Percentiles rank a stretch among this genome's conserved stretches.
These are phyloP conservation scores for Limosa lapponica DNA, from an alignment of 2,797 vertebrate genomes.

Conservation along the genomic window DNA sequence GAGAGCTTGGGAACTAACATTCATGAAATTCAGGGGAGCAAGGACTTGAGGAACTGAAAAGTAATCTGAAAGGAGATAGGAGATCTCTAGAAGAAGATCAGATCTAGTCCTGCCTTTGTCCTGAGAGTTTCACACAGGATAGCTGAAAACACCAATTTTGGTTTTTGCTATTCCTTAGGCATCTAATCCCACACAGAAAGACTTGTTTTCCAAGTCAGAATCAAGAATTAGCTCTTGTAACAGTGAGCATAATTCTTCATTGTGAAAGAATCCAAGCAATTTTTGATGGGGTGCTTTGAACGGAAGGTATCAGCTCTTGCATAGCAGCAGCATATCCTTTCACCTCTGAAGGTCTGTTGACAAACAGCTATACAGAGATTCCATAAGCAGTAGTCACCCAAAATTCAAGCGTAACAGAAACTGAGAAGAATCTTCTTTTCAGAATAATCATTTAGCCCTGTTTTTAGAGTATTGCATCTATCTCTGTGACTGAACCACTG, in stretches of 20 bases:
- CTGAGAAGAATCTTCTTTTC: neutral
- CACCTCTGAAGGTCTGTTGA: neutral
- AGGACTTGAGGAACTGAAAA: neutral
- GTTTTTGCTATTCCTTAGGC: neutral
- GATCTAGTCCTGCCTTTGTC: neutral
- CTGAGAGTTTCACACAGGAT: neutral
- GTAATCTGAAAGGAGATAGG: neutral
- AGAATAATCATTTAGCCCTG: neutral
- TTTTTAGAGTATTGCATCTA: neutral
- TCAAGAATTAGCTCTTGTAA: neutral
- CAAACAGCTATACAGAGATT: neutral
- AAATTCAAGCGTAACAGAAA: neutral
- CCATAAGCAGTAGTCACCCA: neutral
- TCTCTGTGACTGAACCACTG: neutral
- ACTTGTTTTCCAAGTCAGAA: neutral
- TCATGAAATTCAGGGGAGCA: neutral
- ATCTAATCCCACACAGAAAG: neutral
- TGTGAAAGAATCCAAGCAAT: neutral
- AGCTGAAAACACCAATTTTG: neutral
- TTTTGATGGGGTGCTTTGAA: neutral
- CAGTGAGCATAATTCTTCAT: neutral
- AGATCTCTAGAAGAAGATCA: neutral
- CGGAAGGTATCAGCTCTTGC: neutral
- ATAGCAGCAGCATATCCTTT: neutral
- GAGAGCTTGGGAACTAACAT: neutral